phyloP scores from a whole-genome alignment of 2,797 vertebrate genomes.

The Falco rusticolus region DNA sequence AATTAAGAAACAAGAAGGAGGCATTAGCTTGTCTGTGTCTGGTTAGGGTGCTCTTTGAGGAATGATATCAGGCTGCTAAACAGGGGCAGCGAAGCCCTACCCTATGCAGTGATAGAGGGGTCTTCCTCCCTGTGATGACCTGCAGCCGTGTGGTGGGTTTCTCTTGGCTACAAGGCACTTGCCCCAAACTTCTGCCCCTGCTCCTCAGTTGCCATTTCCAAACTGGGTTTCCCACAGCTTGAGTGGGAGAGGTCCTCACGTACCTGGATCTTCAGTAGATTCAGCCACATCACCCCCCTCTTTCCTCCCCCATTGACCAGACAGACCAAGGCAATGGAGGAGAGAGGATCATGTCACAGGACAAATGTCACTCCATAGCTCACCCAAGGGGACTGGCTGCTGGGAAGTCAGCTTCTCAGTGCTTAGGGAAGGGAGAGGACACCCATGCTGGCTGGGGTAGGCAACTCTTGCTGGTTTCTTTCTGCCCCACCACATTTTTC shows the following conservation, averaged over 20 bases:
- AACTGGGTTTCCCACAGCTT: background rate
- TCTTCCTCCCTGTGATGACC: background rate
- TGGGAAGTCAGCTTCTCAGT: background rate
- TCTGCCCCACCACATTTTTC: background rate
- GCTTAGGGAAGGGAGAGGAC: background rate
- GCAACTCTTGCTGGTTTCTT: background rate
- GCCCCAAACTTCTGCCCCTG: background rate
- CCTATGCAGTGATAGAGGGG: background rate
- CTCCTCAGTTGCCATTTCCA: background rate
- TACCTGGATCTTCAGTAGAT: background rate
- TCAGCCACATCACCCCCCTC: background rate
- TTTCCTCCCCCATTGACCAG: background rate
- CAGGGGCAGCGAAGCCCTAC: background rate
- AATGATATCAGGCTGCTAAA: background rate
- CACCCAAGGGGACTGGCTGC: background rate
- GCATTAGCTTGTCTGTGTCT: background rate
- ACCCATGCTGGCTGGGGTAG: background rate
- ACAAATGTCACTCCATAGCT: background rate
- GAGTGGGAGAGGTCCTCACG: accelerated
- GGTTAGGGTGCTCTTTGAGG: background rate
- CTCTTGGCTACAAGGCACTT: background rate
- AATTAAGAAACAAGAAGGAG: background rate
- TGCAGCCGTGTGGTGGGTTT: background rate
- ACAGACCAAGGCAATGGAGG: background rate
- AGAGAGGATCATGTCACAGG: background rate